phyloP scores from a whole-genome alignment of 2,797 vertebrate genomes.

The Clamator glandarius region DNA sequence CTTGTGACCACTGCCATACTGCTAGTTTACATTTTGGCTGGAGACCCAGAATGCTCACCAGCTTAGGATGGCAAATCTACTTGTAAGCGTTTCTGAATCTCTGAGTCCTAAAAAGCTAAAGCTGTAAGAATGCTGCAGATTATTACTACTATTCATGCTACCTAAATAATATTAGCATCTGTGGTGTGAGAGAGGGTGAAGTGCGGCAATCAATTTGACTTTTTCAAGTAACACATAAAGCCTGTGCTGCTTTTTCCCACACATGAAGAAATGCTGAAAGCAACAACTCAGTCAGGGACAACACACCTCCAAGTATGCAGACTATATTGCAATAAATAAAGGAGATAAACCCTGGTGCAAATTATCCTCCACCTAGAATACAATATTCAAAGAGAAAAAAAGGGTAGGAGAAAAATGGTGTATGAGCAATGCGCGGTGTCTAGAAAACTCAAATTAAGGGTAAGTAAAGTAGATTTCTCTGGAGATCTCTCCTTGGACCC shows the following conservation, averaged over 20 bases:
- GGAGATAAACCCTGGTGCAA: background rate
- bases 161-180: background rate
- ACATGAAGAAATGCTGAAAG: background rate
- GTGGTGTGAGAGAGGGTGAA: background rate
- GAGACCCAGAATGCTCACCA: background rate
- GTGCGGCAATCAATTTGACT: background rate
- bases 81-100: background rate
- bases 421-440: fast-evolving
- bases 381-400: background rate
- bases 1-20: background rate
- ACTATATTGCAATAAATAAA: background rate
- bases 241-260: background rate
- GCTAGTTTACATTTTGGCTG: constrained; percentile 1
- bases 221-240: background rate
- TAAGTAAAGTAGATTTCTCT: background rate
- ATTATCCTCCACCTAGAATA: background rate
- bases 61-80: constrained; percentile 20
- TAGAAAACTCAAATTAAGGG: background rate
- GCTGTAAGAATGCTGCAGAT: background rate
- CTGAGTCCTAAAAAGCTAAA: background rate
- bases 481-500: background rate
- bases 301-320: background rate
- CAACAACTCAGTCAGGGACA: background rate
- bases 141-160: background rate
- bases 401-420: background rate